Percentiles rank a stretch among this genome's conserved stretches.
phyloP scores from a whole-genome alignment of 2,797 vertebrate species.

The Chelon auratus region DNA sequence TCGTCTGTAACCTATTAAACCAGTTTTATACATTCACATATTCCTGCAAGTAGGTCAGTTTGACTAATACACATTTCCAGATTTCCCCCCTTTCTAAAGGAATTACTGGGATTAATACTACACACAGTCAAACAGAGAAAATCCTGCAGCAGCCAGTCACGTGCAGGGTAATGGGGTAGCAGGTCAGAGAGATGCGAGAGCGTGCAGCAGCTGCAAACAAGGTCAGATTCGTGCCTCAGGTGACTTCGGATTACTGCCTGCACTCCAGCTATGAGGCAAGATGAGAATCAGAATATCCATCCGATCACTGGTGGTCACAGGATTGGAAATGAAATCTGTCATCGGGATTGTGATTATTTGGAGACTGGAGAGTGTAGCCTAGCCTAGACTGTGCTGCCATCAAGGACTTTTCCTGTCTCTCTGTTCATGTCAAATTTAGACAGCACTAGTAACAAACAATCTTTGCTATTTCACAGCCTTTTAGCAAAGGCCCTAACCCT shows the following conservation, averaged over 20 bases:
- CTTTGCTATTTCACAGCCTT: conserved; percentile 13
- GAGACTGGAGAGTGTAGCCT: conserved; percentile 28
- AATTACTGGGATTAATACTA: conserved; percentile 76
- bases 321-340: conserved; percentile 63
- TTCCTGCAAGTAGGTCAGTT: conserved; percentile 72
- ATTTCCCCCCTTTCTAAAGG: conserved; percentile 65
- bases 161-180: conserved; percentile 42
- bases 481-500: background rate
- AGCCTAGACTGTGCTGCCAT: conserved; percentile 60
- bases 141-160: conserved; percentile 64
- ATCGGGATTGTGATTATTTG: conserved; percentile 59
- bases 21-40: conserved; percentile 38
- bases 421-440: conserved; percentile 52
- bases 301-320: conserved; percentile 28
- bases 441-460: conserved; percentile 14
- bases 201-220: conserved; percentile 46
- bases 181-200: conserved; percentile 45
- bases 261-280: conserved; percentile 35
- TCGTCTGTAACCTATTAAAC: conserved; percentile 55
- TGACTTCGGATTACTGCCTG: conserved; percentile 66
- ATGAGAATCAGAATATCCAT: conserved; percentile 56
- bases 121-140: conserved; percentile 58
- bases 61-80: conserved; percentile 63
- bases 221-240: conserved; percentile 66
- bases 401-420: conserved; percentile 19